A percentile compares a stretch with the other conserved stretches of the same genome.
These are phyloP conservation scores for Choreutis nemorana DNA, from an alignment of 2,888 invertebrate species.

Conservation along the genomic window DNA sequence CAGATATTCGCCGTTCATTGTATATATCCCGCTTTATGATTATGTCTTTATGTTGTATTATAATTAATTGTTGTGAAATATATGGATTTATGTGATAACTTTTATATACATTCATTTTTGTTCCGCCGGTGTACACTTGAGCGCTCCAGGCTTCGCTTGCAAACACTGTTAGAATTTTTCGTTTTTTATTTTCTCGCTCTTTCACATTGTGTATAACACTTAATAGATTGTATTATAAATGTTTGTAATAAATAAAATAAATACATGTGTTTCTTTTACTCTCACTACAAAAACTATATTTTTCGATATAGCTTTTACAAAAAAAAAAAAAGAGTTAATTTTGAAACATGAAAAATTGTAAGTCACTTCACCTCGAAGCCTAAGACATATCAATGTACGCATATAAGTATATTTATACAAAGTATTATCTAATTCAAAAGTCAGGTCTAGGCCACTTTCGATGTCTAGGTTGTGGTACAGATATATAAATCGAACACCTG, in stretches of 20 bases:
- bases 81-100: constrained; percentile 55
- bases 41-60: constrained; percentile 30
- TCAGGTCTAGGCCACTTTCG: too few relatives aligned
- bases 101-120: constrained; percentile 14
- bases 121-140: constrained; percentile 9
- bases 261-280: constrained; percentile 38
- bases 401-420: too few relatives aligned
- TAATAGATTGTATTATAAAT: constrained; percentile 20
- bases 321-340: neutral
- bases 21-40: constrained; percentile 37
- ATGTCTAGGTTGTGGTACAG: too few relatives aligned
- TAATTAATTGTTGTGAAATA: constrained; percentile 43
- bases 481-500: too few relatives aligned
- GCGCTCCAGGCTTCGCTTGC: constrained; percentile 4
- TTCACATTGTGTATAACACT: constrained; percentile 13
- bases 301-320: constrained; percentile 1
- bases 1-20: constrained; percentile 22
- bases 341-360: neutral
- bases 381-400: neutral
- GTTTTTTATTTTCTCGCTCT: too few relatives aligned
- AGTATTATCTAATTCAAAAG: too few relatives aligned
- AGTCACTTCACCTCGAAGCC: neutral
- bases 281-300: constrained; percentile 1
- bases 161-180: too few relatives aligned
- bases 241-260: constrained; percentile 46